Base-by-base conservation (phyloP, 2,888 invertebrate genomes). In the Rhopalosiphum nymphaeae region DNA sequence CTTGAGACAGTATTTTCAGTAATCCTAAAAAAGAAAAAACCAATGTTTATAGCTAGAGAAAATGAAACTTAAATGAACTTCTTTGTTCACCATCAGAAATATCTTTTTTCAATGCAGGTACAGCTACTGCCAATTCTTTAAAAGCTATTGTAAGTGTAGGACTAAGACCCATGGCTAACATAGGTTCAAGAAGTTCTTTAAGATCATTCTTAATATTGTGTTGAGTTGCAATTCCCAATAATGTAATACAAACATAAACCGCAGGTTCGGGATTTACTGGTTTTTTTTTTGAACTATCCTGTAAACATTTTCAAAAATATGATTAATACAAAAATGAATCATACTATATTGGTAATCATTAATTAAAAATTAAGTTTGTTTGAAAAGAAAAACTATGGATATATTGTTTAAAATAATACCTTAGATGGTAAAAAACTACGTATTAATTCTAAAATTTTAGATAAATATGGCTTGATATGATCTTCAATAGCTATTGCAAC, bases 131-230 rank as follows among this genome's bases (percentile, higher is more conserved):
- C 87, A 99, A 96, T 96, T 99, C 99, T 95, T 98, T 97, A 56
- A 99, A 96, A 93, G 99, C 98, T 78, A 98, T 98, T 0, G 99
- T 99, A 94, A 99, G 96, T 0, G 99, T 98, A 25, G 98, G 97
- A 95, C 98, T 98, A 0, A 99, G 96, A 0, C 99, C 99, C 13
- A 98, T 98, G 1, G 98, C 97, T 95, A 99, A 97, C 98, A 99
- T 99, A 89, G 98, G 97, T 95, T 99, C 99, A 56, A 99, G 96
- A 86, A 99, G 97, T 94, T 98, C 98, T 94, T 97, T 97, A 10
- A 99, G 97, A 95, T 98, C 98, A 95, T 96, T 96, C 16, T 97
- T 97, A 29, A 98, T 98, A 61, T 97, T 97, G 49, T 97, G 97
- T 95, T 98, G 98, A 0, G 99, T 97, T 1, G 99, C 98, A 96